These are phyloP conservation scores for Apodemus sylvaticus DNA, from an alignment of 2,113 vertebrate species.

Conservation along the genomic window DNA sequence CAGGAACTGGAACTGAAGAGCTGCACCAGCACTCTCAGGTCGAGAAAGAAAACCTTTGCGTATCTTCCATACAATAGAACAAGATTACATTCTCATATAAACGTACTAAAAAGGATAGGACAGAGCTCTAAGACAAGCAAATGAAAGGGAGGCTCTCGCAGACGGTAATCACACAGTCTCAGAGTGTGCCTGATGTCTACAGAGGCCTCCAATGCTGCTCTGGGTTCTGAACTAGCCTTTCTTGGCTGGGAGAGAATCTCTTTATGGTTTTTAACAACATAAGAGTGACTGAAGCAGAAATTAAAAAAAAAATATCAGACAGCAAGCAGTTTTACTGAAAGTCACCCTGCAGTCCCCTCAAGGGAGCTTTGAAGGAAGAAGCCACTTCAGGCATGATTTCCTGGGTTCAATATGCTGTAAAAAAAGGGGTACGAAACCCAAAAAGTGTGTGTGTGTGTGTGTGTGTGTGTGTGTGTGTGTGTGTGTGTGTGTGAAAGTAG, in stretches of 20 bases:
- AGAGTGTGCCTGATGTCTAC: neutral
- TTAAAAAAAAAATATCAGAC: no score
- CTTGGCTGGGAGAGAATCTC: neutral
- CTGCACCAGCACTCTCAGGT: neutral
- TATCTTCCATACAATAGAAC: neutral
- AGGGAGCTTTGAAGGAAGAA: neutral
- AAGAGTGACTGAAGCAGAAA: neutral
- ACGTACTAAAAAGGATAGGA: neutral
- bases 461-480: neutral
- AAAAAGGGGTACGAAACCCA: neutral
- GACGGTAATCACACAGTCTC: neutral
- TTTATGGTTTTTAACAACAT: neutral
- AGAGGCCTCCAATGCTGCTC: neutral
- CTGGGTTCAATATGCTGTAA: neutral
- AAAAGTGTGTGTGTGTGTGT: neutral
- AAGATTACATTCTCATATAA: neutral
- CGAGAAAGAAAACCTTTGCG: neutral
- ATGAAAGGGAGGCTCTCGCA: neutral
- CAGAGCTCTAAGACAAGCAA: neutral
- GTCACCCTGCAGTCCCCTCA: neutral
- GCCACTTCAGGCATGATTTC: neutral
- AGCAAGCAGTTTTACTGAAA: neutral
- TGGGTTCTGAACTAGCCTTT: neutral
- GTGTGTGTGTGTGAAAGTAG: neutral
- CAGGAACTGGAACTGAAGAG: neutral